Percentiles rank a stretch among this genome's conserved stretches.
These are phyloP conservation scores for Perognathus longimembris DNA, from an alignment of 2,113 vertebrate species.

Conservation along the genomic window DNA sequence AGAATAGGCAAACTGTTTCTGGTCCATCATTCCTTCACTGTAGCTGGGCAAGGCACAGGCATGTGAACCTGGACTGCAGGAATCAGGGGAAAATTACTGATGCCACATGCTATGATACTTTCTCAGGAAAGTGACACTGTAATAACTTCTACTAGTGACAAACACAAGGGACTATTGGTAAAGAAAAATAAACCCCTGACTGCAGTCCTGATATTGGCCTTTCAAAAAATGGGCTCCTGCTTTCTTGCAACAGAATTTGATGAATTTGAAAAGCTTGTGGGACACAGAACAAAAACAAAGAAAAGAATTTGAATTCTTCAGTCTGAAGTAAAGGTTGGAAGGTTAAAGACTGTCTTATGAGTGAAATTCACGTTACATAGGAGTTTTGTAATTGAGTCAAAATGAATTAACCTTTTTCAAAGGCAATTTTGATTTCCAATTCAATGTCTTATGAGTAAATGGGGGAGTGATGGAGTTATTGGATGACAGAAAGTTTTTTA, in stretches of 20 bases:
- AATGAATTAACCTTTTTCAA: constrained; percentile 73
- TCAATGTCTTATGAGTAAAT: constrained; percentile 12
- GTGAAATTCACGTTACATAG: constrained; percentile 63
- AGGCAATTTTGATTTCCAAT: constrained; percentile 63
- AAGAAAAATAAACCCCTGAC: not conserved
- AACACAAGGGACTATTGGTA: not conserved
- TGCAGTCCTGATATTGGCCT: not conserved
- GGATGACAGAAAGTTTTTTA: not conserved
- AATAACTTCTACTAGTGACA: not conserved
- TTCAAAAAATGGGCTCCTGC: not conserved
- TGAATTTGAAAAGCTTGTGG: constrained; percentile 11
- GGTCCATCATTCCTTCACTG: not conserved
- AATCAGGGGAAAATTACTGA: not conserved
- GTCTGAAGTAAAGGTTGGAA: constrained; percentile 47
- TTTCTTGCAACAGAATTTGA: not conserved
- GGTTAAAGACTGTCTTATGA: constrained; percentile 66
- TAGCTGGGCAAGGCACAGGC: not conserved
- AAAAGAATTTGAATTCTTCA: constrained; percentile 30
- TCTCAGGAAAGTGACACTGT: not conserved
- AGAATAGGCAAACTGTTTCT: constrained; percentile 50
- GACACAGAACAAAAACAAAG: constrained; percentile 26
- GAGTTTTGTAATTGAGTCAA: constrained; percentile 68
- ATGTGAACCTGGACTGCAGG: not conserved
- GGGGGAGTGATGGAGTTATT: fast-evolving
- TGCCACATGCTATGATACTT: not conserved